phyloP scores from a whole-genome alignment of 2,113 vertebrate species.

The Xiphophorus couchianus region DNA sequence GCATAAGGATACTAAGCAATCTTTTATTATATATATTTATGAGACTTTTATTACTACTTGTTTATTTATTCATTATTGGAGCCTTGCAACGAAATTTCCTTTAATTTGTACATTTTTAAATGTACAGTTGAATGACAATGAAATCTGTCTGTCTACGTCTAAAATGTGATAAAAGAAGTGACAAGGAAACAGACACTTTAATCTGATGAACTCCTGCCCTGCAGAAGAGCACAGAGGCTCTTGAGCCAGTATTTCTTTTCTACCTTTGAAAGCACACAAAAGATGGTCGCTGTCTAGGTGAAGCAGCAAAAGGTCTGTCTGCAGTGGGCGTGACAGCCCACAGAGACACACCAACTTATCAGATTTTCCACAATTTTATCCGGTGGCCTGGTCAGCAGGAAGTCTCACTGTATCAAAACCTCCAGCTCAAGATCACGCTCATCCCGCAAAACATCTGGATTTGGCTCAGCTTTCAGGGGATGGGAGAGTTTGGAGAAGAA shows the following conservation, averaged over 20 bases:
- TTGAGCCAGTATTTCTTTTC: constrained; percentile 9
- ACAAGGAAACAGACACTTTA: constrained; percentile 8
- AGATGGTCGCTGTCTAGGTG: constrained; percentile 6
- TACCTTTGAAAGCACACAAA: background rate
- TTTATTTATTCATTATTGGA: too few relatives aligned
- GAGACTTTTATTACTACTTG: too few relatives aligned
- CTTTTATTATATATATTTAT: too few relatives aligned
- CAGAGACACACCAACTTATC: constrained; percentile 14
- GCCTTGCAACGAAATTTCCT: too few relatives aligned
- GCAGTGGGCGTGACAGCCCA: constrained; percentile 27
- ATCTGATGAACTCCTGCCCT: constrained; percentile 31
- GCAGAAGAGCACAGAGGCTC: constrained; percentile 15
- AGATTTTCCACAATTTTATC: constrained; percentile 47
- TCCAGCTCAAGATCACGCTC: constrained; percentile 24
- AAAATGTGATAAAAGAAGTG: background rate
- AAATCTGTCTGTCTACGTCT: too few relatives aligned
- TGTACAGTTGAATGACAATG: too few relatives aligned
- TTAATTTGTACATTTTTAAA: too few relatives aligned
- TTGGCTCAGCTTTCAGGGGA: constrained; percentile 1
- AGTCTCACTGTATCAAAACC: background rate
- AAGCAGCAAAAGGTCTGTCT: constrained; percentile 18
- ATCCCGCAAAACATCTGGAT: constrained; percentile 9
- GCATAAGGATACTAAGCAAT: too few relatives aligned
- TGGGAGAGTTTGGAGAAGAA: background rate
- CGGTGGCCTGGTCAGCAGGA: constrained; percentile 11